phyloP scores from a whole-genome alignment of 2,888 invertebrate species.

The Dryocosmus kuriphilus region DNA sequence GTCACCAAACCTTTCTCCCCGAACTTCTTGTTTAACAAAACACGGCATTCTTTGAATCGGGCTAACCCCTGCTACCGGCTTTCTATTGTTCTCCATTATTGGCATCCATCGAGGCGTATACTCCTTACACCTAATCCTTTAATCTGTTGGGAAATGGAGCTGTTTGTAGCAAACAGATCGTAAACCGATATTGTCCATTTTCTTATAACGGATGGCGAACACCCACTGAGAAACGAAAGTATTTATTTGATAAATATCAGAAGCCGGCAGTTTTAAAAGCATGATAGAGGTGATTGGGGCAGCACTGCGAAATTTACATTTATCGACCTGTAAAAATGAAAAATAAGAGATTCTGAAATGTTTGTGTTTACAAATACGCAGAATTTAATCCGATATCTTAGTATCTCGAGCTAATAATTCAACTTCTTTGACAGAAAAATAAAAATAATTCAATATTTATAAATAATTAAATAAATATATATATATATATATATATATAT shows the following conservation, averaged over 20 bases:
- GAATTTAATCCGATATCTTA: too few species aligned
- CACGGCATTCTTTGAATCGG: slow-evolving; percentile 60
- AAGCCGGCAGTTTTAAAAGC: neutral
- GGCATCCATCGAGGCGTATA: slow-evolving; percentile 68
- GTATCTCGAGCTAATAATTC: too few species aligned
- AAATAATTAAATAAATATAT: too few species aligned
- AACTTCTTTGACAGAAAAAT: too few species aligned
- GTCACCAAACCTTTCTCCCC: slow-evolving; percentile 49
- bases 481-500: too few species aligned
- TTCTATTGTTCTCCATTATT: slow-evolving; percentile 74
- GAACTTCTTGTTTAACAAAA: slow-evolving; percentile 61
- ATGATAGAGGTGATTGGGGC: neutral
- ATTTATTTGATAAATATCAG: slow-evolving; percentile 24
- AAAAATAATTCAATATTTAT: too few species aligned
- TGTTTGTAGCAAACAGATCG: slow-evolving; percentile 73
- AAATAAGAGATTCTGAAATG: too few species aligned
- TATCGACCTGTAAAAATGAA: too few species aligned
- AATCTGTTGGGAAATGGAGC: slow-evolving; percentile 74
- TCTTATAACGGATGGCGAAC: slow-evolving; percentile 20
- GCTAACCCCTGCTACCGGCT: slow-evolving; percentile 53
- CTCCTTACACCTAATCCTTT: slow-evolving; percentile 74
- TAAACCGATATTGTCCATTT: slow-evolving; percentile 37
- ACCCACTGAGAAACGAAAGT: neutral
- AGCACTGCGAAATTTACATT: neutral
- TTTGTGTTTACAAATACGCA: too few species aligned